A percentile compares a stretch with the other conserved stretches of the same genome.
These are phyloP conservation scores for Teleiodes luculella DNA, from an alignment of 2,888 invertebrate genomes.

Conservation along the genomic window DNA sequence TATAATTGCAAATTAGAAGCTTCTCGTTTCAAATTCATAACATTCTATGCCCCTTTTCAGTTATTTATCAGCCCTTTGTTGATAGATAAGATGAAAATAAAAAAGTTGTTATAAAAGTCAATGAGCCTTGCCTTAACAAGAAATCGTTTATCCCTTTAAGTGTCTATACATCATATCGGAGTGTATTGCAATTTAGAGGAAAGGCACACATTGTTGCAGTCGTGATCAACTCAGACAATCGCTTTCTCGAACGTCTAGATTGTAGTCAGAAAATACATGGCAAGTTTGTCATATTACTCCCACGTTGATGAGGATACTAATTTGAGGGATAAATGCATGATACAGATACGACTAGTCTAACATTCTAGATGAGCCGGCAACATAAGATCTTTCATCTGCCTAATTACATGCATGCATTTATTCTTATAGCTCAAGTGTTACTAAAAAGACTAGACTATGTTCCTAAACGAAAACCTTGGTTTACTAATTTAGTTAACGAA, in stretches of 20 bases:
- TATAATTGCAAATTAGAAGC: too few relatives aligned
- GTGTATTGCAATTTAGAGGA: conserved; percentile 44
- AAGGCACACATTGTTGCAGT: conserved; percentile 41
- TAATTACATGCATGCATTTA: too few relatives aligned
- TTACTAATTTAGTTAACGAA: too few relatives aligned
- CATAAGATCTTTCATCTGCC: too few relatives aligned
- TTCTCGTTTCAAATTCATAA: too few relatives aligned
- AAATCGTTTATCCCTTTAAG: conserved; percentile 42
- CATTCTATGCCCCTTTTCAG: too few relatives aligned
- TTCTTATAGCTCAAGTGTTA: too few relatives aligned
- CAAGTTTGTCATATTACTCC: conserved; percentile 41
- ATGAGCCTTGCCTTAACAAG: conserved; percentile 31
- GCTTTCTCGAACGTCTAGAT: conserved; percentile 49
- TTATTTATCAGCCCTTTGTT: too few relatives aligned
- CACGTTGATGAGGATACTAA: conserved; percentile 26
- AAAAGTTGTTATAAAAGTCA: conserved; percentile 29
- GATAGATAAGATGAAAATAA: too few relatives aligned
- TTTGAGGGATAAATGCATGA: conserved; percentile 18
- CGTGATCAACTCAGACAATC: conserved; percentile 44
- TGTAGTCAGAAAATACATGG: conserved; percentile 30
- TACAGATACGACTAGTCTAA: conserved; percentile 20
- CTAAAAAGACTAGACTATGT: too few relatives aligned
- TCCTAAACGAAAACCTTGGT: too few relatives aligned
- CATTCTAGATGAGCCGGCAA: conserved; percentile 5
- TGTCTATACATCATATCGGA: conserved; percentile 40